Evolutionary conservation across 2,113 vertebrate genomes (phyloP).

Genomic region (Actenoides lindsayi): DNA sequence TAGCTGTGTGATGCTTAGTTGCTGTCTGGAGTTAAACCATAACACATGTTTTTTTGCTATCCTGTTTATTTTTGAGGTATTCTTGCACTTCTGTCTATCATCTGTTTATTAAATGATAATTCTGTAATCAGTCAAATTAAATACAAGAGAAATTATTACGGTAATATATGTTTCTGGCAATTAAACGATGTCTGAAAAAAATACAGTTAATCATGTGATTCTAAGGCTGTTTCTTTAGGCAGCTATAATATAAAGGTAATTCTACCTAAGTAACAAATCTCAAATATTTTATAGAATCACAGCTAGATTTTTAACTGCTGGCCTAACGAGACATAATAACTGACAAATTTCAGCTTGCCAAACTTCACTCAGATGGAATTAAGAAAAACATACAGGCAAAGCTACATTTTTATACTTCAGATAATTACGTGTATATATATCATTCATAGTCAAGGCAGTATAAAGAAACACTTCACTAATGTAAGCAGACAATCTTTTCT

Average conservation of each 20-base stretch:
- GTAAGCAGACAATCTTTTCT: background rate
- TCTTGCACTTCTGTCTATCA: background rate
- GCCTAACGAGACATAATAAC: background rate
- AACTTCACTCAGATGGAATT: conserved; percentile 3
- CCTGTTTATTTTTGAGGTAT: background rate
- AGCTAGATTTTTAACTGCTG: background rate
- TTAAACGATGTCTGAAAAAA: conserved; percentile 10
- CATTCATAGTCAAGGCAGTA: conserved; percentile 5
- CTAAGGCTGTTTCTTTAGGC: background rate
- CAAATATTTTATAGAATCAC: conserved; percentile 6
- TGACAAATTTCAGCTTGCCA: conserved; percentile 28
- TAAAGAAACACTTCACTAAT: background rate
- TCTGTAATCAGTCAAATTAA: background rate
- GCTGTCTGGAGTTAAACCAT: background rate
- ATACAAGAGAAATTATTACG: background rate
- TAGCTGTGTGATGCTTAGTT: background rate
- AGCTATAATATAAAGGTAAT: background rate
- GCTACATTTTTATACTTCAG: background rate
- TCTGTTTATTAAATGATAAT: background rate
- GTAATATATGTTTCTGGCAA: background rate
- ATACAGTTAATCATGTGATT: background rate
- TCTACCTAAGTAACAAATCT: background rate
- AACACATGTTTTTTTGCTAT: background rate
- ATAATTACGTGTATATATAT: background rate
- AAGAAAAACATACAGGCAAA: background rate